A percentile compares a stretch with the other conserved stretches of the same genome.
Evolutionary conservation across 2,888 invertebrate genomes (phyloP).

Genomic region (Lithophane semibrunnea): DNA sequence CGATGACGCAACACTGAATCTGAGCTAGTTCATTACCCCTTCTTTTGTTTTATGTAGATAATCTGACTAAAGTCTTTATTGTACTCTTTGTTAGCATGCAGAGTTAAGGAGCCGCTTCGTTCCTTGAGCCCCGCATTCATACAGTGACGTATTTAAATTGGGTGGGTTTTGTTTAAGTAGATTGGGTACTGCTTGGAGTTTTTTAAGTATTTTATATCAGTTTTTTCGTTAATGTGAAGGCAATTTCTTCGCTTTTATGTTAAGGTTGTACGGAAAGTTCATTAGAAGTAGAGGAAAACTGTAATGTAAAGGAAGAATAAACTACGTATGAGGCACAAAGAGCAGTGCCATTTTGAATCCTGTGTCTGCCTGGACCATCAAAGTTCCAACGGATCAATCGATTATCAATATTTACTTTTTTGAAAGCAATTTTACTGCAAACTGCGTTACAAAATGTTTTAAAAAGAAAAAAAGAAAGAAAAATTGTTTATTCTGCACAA

Average conservation of each 20-base stretch:
- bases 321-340: not conserved
- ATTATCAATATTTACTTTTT: not conserved
- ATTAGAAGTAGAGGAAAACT: not conserved
- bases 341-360: not conserved
- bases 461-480: too few relatives aligned
- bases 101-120: constrained; percentile 54
- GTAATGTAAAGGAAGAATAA: not conserved
- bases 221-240: constrained; percentile 3
- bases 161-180: constrained; percentile 55
- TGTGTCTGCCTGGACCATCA: not conserved
- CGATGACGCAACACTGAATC: constrained; percentile 64
- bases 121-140: constrained; percentile 49
- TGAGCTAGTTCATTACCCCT: constrained; percentile 63
- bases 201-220: constrained; percentile 41
- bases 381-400: not conserved
- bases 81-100: constrained; percentile 62
- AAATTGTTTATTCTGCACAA: too few relatives aligned
- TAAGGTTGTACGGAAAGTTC: not conserved
- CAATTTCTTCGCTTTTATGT: constrained; percentile 21
- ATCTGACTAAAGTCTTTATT: constrained; percentile 62
- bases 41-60: constrained; percentile 69
- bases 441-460: not conserved
- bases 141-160: constrained; percentile 64
- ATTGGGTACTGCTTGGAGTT: constrained; percentile 42
- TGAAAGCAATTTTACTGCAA: not conserved